Evolutionary conservation across 2,888 invertebrate species (phyloP).

Genomic region (Xestia ashworthii): DNA sequence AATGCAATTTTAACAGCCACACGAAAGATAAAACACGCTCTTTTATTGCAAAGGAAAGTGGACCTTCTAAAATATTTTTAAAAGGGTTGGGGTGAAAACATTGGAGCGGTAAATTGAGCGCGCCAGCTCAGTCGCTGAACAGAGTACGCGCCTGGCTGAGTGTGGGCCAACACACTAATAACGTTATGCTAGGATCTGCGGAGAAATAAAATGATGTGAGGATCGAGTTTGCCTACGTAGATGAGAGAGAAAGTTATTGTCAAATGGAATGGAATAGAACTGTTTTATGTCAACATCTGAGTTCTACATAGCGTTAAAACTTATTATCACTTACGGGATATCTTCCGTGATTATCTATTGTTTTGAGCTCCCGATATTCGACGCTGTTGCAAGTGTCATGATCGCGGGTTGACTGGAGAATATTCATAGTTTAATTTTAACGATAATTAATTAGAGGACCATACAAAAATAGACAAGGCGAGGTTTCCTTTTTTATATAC

Average conservation of each 20-base stretch:
- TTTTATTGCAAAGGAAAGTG: background rate
- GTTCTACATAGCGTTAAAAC: background rate
- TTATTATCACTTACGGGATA: no score
- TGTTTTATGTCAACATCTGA: background rate
- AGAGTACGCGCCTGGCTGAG: constrained; percentile 36
- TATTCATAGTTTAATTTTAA: no score
- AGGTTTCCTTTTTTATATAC: background rate
- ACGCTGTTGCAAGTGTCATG: no score
- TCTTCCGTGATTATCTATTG: no score
- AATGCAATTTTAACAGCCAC: background rate
- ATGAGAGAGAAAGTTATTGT: background rate
- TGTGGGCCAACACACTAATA: constrained; percentile 33
- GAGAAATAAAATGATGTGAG: constrained; percentile 2
- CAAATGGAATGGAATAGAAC: background rate
- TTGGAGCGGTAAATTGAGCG: constrained; percentile 74
- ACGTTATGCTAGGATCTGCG: constrained; percentile 20
- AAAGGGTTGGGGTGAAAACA: constrained; percentile 51
- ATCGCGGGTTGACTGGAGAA: no score
- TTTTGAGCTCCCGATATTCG: no score
- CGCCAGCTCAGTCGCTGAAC: constrained; percentile 52
- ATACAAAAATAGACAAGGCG: background rate
- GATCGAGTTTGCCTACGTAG: background rate
- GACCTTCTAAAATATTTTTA: constrained; percentile 19
- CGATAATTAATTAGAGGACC: background rate
- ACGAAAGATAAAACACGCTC: background rate